Conservation (phyloP, 2,113 vertebrate genomes). For the Tamias sibiricus region DNA sequence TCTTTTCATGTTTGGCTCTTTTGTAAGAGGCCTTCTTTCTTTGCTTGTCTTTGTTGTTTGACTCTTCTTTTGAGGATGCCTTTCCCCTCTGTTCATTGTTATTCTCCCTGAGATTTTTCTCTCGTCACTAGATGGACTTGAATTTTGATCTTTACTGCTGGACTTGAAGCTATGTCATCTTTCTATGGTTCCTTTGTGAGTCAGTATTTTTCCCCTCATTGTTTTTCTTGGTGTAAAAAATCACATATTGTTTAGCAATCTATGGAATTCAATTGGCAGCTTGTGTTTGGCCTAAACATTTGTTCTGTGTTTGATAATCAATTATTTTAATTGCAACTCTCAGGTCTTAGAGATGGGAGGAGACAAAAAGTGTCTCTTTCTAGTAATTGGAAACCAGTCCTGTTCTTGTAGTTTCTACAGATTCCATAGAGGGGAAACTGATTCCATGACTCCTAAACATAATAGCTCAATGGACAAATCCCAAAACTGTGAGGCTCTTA, state of each 20-base stretch:
- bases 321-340: slow-evolving; percentile 42
- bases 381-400: neutral
- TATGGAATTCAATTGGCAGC: slow-evolving; percentile 1
- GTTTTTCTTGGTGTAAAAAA: slow-evolving; percentile 63
- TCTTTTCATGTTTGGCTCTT: slow-evolving; percentile 54
- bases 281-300: slow-evolving; percentile 32
- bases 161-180: neutral
- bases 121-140: slow-evolving; percentile 32
- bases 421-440: neutral
- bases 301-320: slow-evolving; percentile 19
- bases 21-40: neutral
- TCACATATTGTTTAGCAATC: neutral
- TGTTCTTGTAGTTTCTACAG: neutral
- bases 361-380: neutral
- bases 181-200: slow-evolving; percentile 34
- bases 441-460: neutral
- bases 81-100: slow-evolving; percentile 60
- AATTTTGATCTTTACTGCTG: slow-evolving; percentile 63
- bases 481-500: neutral
- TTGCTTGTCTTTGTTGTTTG: slow-evolving; percentile 64
- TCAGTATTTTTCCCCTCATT: neutral
- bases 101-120: slow-evolving; percentile 63
- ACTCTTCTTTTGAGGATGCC: slow-evolving; percentile 52
- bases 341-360: neutral
- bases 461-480: neutral